Conservation (phyloP, 1,140 invertebrate species). For the Anthonomus grandis region DNA sequence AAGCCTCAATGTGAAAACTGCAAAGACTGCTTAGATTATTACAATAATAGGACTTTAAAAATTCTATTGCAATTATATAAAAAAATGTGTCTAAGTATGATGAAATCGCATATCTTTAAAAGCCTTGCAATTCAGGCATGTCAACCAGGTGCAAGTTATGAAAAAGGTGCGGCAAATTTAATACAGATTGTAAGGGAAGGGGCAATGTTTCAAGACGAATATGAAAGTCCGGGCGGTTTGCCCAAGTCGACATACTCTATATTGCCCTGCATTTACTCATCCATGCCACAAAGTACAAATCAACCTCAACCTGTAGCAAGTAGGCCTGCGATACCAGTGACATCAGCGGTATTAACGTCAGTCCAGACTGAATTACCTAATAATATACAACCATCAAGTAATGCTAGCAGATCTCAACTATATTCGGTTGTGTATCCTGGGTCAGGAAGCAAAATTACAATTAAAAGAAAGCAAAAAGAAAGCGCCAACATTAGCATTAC, state of each 20-base stretch:
- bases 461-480: slow-evolving; percentile 71
- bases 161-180: slow-evolving; percentile 53
- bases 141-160: slow-evolving; percentile 46
- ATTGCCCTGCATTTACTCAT: slow-evolving; percentile 67
- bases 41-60: slow-evolving; percentile 77
- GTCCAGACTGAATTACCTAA: slow-evolving; percentile 35
- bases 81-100: slow-evolving; percentile 80
- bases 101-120: slow-evolving; percentile 66
- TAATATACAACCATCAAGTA: slow-evolving; percentile 45
- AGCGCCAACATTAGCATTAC: slow-evolving; percentile 17
- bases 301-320: slow-evolving; percentile 11
- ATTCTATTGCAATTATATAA: slow-evolving; percentile 84
- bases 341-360: no score
- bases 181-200: slow-evolving; percentile 77
- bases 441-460: slow-evolving; percentile 76
- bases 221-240: slow-evolving; percentile 64
- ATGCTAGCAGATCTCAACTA: slow-evolving; percentile 66
- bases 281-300: slow-evolving; percentile 55
- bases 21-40: slow-evolving; percentile 77
- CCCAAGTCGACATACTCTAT: slow-evolving; percentile 70
- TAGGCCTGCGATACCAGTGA: no score
- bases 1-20: slow-evolving; percentile 83
- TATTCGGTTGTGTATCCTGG: slow-evolving; percentile 78
- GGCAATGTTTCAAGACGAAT: slow-evolving; percentile 71
- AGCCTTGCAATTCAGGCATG: slow-evolving; percentile 56